These are phyloP conservation scores for Podotricha telesiphe DNA, from an alignment of 2,888 invertebrate genomes.

Conservation along the genomic window DNA sequence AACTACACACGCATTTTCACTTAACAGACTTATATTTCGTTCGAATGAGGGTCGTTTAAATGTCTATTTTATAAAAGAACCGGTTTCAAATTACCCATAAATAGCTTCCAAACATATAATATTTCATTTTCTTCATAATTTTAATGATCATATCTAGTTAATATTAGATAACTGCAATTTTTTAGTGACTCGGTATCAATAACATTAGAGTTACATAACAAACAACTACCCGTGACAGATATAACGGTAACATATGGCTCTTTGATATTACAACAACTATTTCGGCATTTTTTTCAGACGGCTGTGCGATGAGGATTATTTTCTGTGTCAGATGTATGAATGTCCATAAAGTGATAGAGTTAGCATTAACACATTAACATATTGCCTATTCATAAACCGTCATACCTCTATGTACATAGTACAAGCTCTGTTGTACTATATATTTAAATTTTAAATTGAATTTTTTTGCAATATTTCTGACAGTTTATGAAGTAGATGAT, in stretches of 20 bases:
- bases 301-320: constrained; percentile 80
- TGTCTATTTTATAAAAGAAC: constrained; percentile 5
- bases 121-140: background rate
- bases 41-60: constrained; percentile 7
- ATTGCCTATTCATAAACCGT: constrained; percentile 69
- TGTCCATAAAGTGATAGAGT: constrained; percentile 78
- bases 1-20: constrained; percentile 74
- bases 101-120: background rate
- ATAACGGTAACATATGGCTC: constrained; percentile 58
- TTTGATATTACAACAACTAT: constrained; percentile 83
- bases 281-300: constrained; percentile 77
- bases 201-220: background rate
- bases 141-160: background rate
- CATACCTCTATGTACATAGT: constrained; percentile 48
- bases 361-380: constrained; percentile 81
- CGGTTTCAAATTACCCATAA: constrained; percentile 17
- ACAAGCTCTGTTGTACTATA: constrained; percentile 20
- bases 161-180: background rate
- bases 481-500: constrained; percentile 73
- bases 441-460: constrained; percentile 17
- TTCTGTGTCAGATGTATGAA: constrained; percentile 80
- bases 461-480: constrained; percentile 48
- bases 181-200: background rate
- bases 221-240: constrained; percentile 9
- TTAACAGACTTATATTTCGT: constrained; percentile 7